phyloP scores from a whole-genome alignment of 2,113 vertebrate genomes.

The Rousettus leschenaultii region DNA sequence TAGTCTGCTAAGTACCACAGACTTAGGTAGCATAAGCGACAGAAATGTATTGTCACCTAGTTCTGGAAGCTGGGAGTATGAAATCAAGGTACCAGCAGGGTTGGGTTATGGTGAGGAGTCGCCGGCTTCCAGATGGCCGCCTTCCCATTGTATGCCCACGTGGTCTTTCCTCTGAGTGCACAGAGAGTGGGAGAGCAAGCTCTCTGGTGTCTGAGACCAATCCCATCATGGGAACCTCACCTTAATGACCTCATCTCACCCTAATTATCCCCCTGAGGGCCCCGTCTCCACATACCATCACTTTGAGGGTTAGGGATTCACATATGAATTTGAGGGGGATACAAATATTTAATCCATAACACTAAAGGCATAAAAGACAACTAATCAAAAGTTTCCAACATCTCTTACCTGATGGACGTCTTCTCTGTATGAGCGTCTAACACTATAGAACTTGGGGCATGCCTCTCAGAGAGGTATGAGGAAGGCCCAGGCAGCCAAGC shows the following conservation, averaged over 20 bases:
- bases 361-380: not conserved
- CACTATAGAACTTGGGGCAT: not conserved
- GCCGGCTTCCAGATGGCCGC: not conserved
- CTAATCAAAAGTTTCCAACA: not conserved
- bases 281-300: not conserved
- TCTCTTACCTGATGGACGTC: not conserved
- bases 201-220: not conserved
- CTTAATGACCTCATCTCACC: not conserved
- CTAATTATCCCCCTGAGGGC: not conserved
- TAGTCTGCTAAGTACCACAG: not conserved
- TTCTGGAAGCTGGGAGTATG: not conserved
- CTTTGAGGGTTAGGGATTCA: not conserved
- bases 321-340: not conserved
- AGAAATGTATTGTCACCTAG: not conserved
- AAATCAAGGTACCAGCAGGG: not conserved
- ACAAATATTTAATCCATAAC: not conserved
- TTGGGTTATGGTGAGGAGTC: not conserved
- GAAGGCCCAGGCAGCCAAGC: not conserved
- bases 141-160: not conserved
- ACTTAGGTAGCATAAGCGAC: not conserved
- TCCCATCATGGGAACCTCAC: not conserved
- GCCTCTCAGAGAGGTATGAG: not conserved
- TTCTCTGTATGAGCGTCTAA: not conserved
- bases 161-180: not conserved
- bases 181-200: not conserved